Evolutionary conservation across 1,140 invertebrate genomes (phyloP), one percentile per base, ranked within the genome.

Genomic region (Uloborus diversus): DNA sequence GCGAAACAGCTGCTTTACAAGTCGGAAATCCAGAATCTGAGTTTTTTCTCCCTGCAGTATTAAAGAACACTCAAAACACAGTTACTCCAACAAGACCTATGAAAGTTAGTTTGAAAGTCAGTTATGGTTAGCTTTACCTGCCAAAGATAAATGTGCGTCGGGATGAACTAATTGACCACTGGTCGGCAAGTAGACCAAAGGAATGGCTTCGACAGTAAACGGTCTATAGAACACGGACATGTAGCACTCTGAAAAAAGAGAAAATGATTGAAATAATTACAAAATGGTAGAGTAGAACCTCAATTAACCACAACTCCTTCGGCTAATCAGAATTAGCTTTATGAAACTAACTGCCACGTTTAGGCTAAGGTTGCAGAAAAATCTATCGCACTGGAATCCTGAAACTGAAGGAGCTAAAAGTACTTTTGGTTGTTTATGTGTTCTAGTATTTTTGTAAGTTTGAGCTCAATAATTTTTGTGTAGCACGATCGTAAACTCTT

Each of bases 141-240:
- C 87, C 85, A 96, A 93, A 81, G 89, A 91, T 82, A 96, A 94
- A 88, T 94, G 93, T 81, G 92, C 92, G 75, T 93, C 93, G 0
- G 94, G 94, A 88, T 95, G 92, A 82, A 95, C 92, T 81, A 95
- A 93, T 86, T 95, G 93, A 28, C 93, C 93, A 83, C 92, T 92
- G n/a, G 94, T 88, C 3, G 94, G 94, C 81, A 95, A 87, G 86
- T 93, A 94, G 17, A 96, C 92, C 85, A 94, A 94, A n/a, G 94
- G 94, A 79, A 95, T 93, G 84, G 91, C 91, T 84, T 95, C 93
- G 37, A 89, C 83, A 53, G 91, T 89, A 17, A 91, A 91, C 65
- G 90, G 91, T 56, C 91, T 92, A 17, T 93, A 90, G 85, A 95
- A 96, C 32, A 92, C 92, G 30, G 93, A 93, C 83, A 94, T 87